These are phyloP conservation scores for Lepidurus apus DNA, from an alignment of 1,140 invertebrate genomes.

Conservation along the genomic window DNA sequence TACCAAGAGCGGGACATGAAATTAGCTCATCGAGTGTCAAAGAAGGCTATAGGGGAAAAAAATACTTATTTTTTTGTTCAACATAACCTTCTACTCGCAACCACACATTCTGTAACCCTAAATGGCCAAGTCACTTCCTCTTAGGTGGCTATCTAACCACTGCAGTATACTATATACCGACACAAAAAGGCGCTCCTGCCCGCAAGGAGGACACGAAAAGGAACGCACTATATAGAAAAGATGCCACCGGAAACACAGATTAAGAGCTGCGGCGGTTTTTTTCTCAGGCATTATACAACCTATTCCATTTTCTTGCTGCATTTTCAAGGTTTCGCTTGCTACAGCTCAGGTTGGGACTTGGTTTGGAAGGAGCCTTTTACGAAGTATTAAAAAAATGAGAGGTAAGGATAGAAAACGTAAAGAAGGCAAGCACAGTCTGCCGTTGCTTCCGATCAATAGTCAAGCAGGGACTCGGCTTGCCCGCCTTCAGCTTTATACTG, in stretches of 20 bases:
- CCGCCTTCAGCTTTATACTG: not conserved
- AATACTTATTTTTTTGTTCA: not conserved
- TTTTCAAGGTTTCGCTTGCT: not conserved
- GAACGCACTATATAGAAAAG: not conserved
- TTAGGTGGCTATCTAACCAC: not conserved
- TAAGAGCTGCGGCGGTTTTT: not conserved
- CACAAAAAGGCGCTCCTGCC: not conserved
- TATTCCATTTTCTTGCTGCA: not conserved
- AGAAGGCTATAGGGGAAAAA: not conserved
- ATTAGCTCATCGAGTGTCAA: not conserved
- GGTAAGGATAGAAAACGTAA: not conserved
- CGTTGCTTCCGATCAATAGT: conserved; percentile 5
- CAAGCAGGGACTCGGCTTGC: not conserved
- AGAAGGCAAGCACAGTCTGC: not conserved
- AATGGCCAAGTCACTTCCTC: conserved; percentile 13
- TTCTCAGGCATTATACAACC: not conserved
- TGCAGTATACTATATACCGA: not conserved
- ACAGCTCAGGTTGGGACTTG: not conserved
- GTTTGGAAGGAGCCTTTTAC: not conserved
- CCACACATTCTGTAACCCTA: not conserved
- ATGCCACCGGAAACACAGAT: conserved; percentile 6
- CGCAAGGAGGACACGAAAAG: not conserved
- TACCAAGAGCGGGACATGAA: not conserved
- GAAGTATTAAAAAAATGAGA: not conserved
- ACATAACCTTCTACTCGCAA: not conserved